These are phyloP conservation scores for Emys orbicularis DNA, from an alignment of 2,797 vertebrate species.

Conservation along the genomic window DNA sequence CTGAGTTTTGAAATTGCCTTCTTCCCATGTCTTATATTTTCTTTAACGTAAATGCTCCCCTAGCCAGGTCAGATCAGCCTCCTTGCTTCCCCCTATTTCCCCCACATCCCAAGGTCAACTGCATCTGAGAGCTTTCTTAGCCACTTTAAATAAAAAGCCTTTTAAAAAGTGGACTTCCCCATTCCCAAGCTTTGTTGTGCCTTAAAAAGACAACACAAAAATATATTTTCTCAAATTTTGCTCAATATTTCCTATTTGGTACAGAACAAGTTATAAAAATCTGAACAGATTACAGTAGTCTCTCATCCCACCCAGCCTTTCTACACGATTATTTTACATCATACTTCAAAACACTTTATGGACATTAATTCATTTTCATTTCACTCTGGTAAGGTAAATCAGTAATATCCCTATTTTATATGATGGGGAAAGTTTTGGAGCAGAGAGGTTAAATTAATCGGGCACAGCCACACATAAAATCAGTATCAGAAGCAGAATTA, in stretches of 20 bases:
- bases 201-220: accelerated
- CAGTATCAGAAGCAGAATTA: not conserved
- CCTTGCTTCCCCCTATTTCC: not conserved
- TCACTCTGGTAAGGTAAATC: not conserved
- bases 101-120: not conserved
- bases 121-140: not conserved
- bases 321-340: not conserved
- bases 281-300: not conserved
- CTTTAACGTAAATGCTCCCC: not conserved
- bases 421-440: not conserved
- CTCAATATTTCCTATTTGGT: not conserved
- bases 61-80: not conserved
- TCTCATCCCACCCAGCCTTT: not conserved
- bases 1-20: not conserved
- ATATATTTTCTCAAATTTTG: not conserved
- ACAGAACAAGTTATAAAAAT: not conserved
- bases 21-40: not conserved
- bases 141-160: not conserved
- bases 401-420: not conserved
- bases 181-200: not conserved
- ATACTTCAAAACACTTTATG: not conserved
- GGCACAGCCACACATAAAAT: not conserved
- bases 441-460: not conserved
- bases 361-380: not conserved
- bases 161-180: not conserved